Conservation (phyloP, 2,113 vertebrate species). For the Callithrix jacchus region DNA sequence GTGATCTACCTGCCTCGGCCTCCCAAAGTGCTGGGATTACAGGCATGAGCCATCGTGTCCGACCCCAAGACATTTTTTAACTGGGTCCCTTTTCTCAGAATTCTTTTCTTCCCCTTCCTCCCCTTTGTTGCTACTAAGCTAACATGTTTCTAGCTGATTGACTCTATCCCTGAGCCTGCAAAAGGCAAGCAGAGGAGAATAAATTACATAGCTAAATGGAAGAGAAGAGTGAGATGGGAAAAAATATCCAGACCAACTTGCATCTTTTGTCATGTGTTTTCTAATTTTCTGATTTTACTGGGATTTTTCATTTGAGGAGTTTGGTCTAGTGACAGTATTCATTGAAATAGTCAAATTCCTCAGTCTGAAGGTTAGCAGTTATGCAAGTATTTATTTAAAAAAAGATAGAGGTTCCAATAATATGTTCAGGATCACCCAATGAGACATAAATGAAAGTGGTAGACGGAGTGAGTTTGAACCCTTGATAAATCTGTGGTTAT, state of each 20-base stretch:
- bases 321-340: not conserved
- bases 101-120: not conserved
- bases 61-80: not conserved
- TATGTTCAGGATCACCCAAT: not conserved
- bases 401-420: constrained; percentile 18
- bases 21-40: too few relatives aligned
- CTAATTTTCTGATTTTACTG: not conserved
- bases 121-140: not conserved
- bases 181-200: not conserved
- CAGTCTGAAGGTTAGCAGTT: not conserved
- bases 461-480: constrained; percentile 1
- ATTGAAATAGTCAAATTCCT: not conserved
- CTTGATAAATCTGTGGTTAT: not conserved
- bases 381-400: not conserved
- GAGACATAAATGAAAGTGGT: constrained; percentile 28
- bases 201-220: not conserved
- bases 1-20: too few relatives aligned
- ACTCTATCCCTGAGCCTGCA: not conserved
- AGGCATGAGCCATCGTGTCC: too few relatives aligned
- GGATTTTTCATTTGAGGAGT: constrained; percentile 4
- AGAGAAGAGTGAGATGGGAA: not conserved
- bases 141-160: not conserved
- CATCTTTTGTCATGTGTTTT: not conserved
- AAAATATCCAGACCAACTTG: not conserved
- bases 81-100: not conserved